These are phyloP conservation scores for Barbus barbus DNA, from an alignment of 2,113 vertebrate species.

Conservation along the genomic window DNA sequence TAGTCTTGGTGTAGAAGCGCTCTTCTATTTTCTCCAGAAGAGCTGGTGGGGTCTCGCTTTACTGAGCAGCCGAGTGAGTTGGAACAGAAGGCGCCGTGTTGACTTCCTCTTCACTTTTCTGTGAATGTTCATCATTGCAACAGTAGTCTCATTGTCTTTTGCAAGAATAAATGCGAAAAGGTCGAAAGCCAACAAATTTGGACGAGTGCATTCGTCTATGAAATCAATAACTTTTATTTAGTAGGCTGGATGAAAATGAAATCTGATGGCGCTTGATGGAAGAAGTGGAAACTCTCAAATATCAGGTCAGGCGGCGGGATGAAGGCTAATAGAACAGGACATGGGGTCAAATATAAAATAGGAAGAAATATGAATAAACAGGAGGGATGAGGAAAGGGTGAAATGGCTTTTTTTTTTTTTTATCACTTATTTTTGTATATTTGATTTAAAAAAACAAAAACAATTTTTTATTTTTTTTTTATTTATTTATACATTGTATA, in stretches of 20 bases:
- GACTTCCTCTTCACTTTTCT: constrained; percentile 16
- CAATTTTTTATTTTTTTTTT: no score
- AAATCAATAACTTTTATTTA: neutral
- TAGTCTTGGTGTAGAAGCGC: constrained; percentile 52
- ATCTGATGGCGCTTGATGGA: neutral
- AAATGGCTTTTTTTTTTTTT: no score
- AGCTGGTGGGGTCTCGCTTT: constrained; percentile 51
- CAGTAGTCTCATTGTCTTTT: neutral
- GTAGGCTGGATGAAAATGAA: neutral
- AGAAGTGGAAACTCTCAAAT: neutral
- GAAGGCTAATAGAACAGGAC: neutral
- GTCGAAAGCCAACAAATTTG: constrained; percentile 10
- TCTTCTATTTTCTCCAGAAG: constrained; percentile 52
- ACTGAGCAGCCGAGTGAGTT: constrained; percentile 53
- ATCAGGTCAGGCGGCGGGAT: neutral
- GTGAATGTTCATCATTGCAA: neutral
- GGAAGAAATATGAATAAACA: neutral
- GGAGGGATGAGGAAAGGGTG: neutral
- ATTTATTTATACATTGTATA: neutral
- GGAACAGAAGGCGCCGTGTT: no score
- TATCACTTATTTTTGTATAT: no score
- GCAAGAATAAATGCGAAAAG: neutral
- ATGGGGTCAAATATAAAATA: neutral
- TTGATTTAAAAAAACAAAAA: no score
- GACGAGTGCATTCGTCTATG: neutral